Percentiles rank a stretch among this genome's conserved stretches.
These are phyloP conservation scores for Agrotis clavis DNA, from an alignment of 2,888 invertebrate genomes.

Conservation along the genomic window DNA sequence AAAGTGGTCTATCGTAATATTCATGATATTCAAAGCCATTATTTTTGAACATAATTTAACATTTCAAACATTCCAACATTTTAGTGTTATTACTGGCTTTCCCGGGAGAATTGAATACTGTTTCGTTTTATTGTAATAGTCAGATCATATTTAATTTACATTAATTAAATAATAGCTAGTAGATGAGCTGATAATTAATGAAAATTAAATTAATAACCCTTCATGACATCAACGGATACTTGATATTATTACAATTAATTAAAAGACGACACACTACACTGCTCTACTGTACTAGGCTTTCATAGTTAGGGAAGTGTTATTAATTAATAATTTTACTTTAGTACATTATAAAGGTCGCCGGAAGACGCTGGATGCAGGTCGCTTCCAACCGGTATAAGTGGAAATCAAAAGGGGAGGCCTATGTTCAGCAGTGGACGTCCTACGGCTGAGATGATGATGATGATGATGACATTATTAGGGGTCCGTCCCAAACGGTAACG, in stretches of 20 bases:
- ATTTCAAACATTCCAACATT: not conserved
- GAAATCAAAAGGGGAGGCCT: too few relatives aligned
- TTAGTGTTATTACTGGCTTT: not conserved
- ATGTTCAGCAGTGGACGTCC: too few relatives aligned
- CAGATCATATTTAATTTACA: not conserved
- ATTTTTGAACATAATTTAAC: not conserved
- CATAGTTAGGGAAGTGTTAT: too few relatives aligned
- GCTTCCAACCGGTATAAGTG: too few relatives aligned
- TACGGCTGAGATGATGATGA: too few relatives aligned
- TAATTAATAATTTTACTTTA: too few relatives aligned
- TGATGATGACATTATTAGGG: too few relatives aligned
- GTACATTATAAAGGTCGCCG: too few relatives aligned
- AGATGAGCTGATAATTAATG: not conserved
- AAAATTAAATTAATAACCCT: not conserved
- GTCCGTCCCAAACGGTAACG: too few relatives aligned
- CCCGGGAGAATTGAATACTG: not conserved
- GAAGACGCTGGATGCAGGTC: too few relatives aligned
- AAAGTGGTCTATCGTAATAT: not conserved
- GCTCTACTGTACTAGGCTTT: not conserved
- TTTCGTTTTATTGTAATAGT: not conserved
- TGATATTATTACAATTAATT: not conserved
- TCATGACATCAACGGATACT: not conserved
- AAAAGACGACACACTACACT: not conserved
- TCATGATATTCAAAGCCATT: not conserved
- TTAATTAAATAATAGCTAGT: not conserved